phyloP scores from a whole-genome alignment of 1,140 invertebrate genomes.

The Aphaenogaster rudis region DNA sequence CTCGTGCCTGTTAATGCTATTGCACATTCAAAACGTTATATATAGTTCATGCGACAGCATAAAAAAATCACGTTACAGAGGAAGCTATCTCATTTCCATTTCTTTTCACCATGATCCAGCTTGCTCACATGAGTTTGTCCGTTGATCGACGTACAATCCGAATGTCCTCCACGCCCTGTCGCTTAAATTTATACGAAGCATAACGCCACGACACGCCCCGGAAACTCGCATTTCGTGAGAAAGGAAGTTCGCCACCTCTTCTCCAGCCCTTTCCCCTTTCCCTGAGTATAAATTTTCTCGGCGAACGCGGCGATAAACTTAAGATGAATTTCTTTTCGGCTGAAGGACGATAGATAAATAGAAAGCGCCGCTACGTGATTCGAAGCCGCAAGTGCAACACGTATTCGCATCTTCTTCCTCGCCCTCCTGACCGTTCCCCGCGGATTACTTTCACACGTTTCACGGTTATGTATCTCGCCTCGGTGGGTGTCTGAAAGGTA shows the following conservation, averaged over 20 bases:
- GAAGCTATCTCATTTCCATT: constrained; percentile 52
- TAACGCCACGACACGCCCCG: constrained; percentile 55
- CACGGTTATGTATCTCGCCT: constrained; percentile 49
- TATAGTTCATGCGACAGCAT: not conserved
- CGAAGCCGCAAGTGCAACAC: constrained; percentile 50
- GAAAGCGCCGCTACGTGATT: constrained; percentile 57
- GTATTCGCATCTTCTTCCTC: constrained; percentile 43
- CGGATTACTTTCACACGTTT: constrained; percentile 56
- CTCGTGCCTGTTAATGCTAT: not conserved
- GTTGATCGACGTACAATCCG: constrained; percentile 28
- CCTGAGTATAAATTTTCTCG: constrained; percentile 32
- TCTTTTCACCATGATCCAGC: constrained; percentile 33
- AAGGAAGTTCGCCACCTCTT: constrained; percentile 33
- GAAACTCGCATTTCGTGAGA: constrained; percentile 61
- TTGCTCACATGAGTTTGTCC: constrained; percentile 8
- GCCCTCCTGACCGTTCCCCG: constrained; percentile 12
- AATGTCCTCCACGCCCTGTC: constrained; percentile 33
- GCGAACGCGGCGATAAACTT: constrained; percentile 47
- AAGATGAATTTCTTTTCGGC: constrained; percentile 50
- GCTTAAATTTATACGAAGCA: constrained; percentile 52
- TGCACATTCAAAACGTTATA: not conserved
- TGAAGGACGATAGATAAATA: constrained; percentile 56
- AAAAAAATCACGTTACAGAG: constrained; percentile 6
- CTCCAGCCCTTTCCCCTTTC: not conserved
- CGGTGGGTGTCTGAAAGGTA: constrained; percentile 35